A percentile compares a stretch with the other conserved stretches of the same genome.
Conservation (phyloP, 1,140 invertebrate genomes). For the Gerris buenoi region DNA sequence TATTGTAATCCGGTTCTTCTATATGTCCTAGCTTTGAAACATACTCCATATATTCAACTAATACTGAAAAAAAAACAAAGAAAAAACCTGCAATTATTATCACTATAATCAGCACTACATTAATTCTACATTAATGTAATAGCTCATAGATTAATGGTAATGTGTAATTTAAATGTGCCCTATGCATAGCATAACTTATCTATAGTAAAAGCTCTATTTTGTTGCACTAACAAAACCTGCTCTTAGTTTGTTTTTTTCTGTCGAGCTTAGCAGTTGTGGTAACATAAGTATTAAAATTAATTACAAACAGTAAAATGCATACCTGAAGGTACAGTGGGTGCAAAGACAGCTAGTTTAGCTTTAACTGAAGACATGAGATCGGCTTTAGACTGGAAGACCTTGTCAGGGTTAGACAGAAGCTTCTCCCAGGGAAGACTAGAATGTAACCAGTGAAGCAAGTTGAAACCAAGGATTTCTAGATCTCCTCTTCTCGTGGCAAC, state of each 20-base stretch:
- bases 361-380: slow-evolving; percentile 30
- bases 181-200: neutral
- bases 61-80: slow-evolving; percentile 31
- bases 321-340: slow-evolving; percentile 39
- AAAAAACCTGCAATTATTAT: too few relatives aligned
- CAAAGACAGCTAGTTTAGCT: slow-evolving; percentile 26
- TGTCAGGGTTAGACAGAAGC: slow-evolving; percentile 52
- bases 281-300: too few relatives aligned
- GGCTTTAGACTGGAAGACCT: slow-evolving; percentile 63
- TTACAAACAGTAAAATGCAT: too few relatives aligned
- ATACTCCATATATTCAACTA: slow-evolving; percentile 49
- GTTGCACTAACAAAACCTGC: neutral
- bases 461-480: slow-evolving; percentile 87
- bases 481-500: slow-evolving; percentile 82
- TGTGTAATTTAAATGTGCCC: neutral
- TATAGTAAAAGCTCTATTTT: neutral
- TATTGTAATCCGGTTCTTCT: slow-evolving; percentile 56
- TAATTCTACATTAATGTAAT: too few relatives aligned
- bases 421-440: slow-evolving; percentile 81
- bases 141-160: neutral
- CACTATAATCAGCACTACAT: too few relatives aligned
- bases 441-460: slow-evolving; percentile 85
- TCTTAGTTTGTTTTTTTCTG: neutral
- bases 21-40: slow-evolving; percentile 52
- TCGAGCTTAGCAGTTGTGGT: neutral